A percentile compares a stretch with the other conserved stretches of the same genome.
Evolutionary conservation across 1,140 invertebrate species (phyloP).

Genomic region (Leptoteleia sp.): DNA sequence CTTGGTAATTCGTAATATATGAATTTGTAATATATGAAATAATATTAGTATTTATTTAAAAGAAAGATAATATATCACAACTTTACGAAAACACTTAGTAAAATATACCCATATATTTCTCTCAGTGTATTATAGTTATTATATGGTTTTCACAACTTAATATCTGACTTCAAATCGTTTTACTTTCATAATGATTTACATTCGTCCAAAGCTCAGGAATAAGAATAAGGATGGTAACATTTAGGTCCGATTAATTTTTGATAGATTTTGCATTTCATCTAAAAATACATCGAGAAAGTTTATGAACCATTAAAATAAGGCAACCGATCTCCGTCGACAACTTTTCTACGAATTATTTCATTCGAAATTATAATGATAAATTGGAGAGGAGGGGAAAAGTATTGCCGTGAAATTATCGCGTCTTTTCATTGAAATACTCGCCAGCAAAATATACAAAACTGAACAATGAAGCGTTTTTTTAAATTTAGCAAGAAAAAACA

Average conservation of each 20-base stretch:
- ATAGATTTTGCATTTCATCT: conserved; percentile 43
- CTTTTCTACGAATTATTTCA: conserved; percentile 36
- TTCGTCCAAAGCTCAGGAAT: conserved; percentile 37
- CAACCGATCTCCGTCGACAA: conserved; percentile 12
- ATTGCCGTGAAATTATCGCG: conserved; percentile 13
- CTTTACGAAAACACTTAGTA: no score
- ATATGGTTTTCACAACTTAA: no score
- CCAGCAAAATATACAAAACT: no score
- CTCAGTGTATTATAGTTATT: no score
- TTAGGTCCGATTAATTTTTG: conserved; percentile 40
- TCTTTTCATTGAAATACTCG: no score
- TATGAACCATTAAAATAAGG: conserved; percentile 46
- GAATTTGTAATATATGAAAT: no score
- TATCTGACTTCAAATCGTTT: conserved; percentile 14
- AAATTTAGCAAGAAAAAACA: no score
- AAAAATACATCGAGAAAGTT: conserved; percentile 49
- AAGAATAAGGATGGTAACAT: conserved; percentile 31
- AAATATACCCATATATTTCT: no score
- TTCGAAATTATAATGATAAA: conserved; percentile 10
- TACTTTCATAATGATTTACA: conserved; percentile 36
- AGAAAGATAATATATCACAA: no score
- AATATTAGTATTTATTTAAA: no score
- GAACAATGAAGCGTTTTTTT: no score
- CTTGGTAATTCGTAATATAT: no score
- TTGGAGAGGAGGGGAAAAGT: conserved; percentile 6